A percentile compares a stretch with the other conserved stretches of the same genome.
Conservation (phyloP, 2,113 vertebrate species). For the Ovibos moschatus region DNA sequence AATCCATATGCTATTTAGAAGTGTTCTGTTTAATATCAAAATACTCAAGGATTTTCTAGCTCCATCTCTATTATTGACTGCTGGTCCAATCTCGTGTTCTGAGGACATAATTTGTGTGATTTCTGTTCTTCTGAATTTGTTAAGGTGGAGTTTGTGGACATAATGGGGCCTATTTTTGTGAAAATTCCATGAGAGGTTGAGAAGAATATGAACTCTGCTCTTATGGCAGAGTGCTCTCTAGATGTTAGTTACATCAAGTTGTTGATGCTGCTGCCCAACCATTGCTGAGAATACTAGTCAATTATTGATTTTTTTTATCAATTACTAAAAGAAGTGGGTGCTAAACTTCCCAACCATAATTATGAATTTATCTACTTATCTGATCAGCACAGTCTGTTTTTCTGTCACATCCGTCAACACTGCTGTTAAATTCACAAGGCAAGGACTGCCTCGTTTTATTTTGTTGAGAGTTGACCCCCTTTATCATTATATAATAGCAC, state of each 20-base stretch:
- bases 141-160: neutral
- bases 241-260: neutral
- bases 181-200: neutral
- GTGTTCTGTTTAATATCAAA: neutral
- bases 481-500: neutral
- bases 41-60: neutral
- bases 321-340: neutral
- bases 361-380: neutral
- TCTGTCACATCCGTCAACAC: neutral
- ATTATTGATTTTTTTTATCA: neutral
- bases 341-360: neutral
- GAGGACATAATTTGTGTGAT: neutral
- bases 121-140: neutral
- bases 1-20: neutral
- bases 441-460: neutral
- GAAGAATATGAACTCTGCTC: neutral
- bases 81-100: neutral
- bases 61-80: neutral
- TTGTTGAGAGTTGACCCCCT: neutral
- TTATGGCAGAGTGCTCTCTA: neutral
- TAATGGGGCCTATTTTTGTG: neutral
- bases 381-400: neutral
- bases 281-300: neutral
- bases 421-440: neutral
- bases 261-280: neutral